Evolutionary conservation across 64 coral and sea anemone genomes (phyloP).

Genomic region (Acropora tenuis): DNA sequence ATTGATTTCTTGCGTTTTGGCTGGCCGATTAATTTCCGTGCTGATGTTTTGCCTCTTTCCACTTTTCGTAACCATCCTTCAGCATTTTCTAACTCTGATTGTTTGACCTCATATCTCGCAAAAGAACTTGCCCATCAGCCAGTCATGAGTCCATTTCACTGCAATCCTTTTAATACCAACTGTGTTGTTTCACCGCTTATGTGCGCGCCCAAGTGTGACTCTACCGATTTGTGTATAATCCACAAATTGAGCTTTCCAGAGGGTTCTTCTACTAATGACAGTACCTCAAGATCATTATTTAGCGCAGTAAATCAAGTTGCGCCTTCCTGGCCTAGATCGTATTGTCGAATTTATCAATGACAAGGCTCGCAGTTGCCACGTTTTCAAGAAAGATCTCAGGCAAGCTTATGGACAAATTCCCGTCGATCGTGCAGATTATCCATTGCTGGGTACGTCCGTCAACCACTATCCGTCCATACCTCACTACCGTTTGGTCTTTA

Average conservation of each 20-base stretch:
- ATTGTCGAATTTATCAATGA: constrained; percentile 43
- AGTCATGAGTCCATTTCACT: constrained; percentile 35
- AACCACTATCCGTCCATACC: constrained; percentile 52
- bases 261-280: constrained; percentile 29
- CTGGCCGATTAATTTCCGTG: constrained; percentile 62
- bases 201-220: constrained; percentile 55
- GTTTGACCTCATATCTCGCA: constrained; percentile 9
- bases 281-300: constrained; percentile 48
- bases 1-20: constrained; percentile 35
- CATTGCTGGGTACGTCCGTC: constrained; percentile 15
- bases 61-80: constrained; percentile 48
- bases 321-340: constrained; percentile 35
- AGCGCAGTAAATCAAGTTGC: constrained; percentile 25
- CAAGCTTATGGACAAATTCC: constrained; percentile 62
- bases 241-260: constrained; percentile 50
- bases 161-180: constrained; percentile 44
- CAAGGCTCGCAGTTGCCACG: constrained; percentile 42
- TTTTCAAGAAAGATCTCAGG: constrained; percentile 74
- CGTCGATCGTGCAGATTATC: constrained; percentile 54
- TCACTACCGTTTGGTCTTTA: constrained; percentile 53
- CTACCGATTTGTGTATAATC: constrained; percentile 15
- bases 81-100: constrained; percentile 1
- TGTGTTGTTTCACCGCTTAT: constrained; percentile 45
- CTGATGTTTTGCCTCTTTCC: neutral
- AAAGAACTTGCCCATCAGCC: constrained; percentile 33